Percentiles rank a stretch among this genome's conserved stretches.
These are phyloP conservation scores for Eutolmus rufibarbis DNA, from an alignment of 2,888 invertebrate species.

Conservation along the genomic window DNA sequence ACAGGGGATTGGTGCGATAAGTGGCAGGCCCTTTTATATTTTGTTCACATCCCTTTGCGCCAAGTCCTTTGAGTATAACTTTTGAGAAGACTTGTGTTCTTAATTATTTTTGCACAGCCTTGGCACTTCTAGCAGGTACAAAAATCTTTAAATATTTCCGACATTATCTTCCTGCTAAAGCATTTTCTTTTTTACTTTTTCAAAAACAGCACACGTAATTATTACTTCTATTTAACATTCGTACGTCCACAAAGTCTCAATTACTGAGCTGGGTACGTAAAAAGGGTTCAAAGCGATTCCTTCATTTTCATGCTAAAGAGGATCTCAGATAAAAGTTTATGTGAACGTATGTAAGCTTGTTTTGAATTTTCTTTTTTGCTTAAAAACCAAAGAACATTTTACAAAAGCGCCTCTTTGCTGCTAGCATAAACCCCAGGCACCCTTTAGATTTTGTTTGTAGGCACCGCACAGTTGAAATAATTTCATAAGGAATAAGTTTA, in stretches of 20 bases:
- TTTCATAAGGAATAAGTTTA: not conserved
- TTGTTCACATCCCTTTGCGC: not conserved
- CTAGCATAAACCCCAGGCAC: not conserved
- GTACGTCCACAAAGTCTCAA: not conserved
- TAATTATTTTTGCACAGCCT: not conserved
- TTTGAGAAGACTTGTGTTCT: not conserved
- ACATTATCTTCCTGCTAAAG: not conserved
- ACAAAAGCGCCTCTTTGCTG: not conserved
- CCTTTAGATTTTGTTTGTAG: not conserved
- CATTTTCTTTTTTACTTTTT: not conserved
- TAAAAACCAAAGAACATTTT: not conserved
- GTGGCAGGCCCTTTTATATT: not conserved
- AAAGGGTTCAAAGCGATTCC: not conserved
- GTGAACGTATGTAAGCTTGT: not conserved
- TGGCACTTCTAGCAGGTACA: not conserved
- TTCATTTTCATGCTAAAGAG: not conserved
- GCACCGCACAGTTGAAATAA: not conserved
- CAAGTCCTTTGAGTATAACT: not conserved
- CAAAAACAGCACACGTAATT: not conserved
- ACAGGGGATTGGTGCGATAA: not conserved
- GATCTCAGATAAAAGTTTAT: not conserved
- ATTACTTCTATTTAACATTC: not conserved
- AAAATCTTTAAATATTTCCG: not conserved
- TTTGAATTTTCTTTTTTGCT: not conserved
- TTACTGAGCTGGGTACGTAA: not conserved